Conservation (phyloP, 1,140 invertebrate species). For the Lordiphosa collinella region DNA sequence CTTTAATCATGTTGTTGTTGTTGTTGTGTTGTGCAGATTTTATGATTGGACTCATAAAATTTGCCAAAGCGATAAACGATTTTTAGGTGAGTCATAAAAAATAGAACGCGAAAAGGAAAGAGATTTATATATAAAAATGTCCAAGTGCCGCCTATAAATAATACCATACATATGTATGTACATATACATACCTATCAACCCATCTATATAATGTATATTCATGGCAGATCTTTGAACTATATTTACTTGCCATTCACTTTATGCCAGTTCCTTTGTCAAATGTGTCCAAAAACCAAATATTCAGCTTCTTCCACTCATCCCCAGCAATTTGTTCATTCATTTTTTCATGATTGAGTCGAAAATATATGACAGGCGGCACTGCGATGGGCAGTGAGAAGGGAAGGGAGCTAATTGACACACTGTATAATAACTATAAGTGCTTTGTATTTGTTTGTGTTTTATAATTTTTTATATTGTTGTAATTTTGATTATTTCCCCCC, state of each 20-base stretch:
- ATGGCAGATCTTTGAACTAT: conserved; percentile 49
- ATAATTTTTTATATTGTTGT: neutral
- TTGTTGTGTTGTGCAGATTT: conserved; percentile 35
- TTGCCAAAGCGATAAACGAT: conserved; percentile 47
- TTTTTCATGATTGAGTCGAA: conserved; percentile 9
- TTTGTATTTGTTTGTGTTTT: neutral
- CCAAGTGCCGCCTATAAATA: conserved; percentile 70
- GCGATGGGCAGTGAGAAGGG: no score
- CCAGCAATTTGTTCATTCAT: neutral
- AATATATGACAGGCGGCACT: conserved; percentile 15
- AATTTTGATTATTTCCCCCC: conserved; percentile 2
- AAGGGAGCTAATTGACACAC: neutral
- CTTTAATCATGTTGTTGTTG: neutral
- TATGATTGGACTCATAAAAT: conserved; percentile 62
- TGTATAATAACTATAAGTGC: neutral
- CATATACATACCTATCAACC: neutral
- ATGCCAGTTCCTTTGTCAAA: conserved; percentile 37
- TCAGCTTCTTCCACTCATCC: neutral
- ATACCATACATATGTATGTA: conserved; percentile 17
- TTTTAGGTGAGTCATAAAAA: conserved; percentile 29
- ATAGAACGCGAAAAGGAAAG: conserved; percentile 11
- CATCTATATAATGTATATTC: conserved; percentile 14
- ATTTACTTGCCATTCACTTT: conserved; percentile 36
- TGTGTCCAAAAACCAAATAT: conserved; percentile 3
- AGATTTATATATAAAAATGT: conserved; percentile 33